These are phyloP conservation scores for Parotocinclus haroldoi DNA, from an alignment of 2,797 vertebrate species.

Conservation along the genomic window DNA sequence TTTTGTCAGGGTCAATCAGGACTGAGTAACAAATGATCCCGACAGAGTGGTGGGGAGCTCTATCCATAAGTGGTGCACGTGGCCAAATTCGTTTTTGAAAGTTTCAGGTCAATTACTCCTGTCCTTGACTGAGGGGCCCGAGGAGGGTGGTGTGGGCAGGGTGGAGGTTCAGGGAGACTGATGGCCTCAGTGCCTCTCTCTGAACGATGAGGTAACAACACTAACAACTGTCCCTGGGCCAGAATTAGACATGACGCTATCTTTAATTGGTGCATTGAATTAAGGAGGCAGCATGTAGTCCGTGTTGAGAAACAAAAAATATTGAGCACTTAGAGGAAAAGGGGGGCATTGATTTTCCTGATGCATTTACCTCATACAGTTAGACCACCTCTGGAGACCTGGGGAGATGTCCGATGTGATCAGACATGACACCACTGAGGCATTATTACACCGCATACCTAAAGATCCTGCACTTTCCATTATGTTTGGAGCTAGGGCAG, in stretches of 20 bases:
- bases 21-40: slow-evolving; percentile 96
- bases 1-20: slow-evolving; percentile 99
- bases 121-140: slow-evolving; percentile 91
- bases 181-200: slow-evolving; percentile 39
- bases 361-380: slow-evolving; percentile 78
- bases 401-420: slow-evolving; percentile 41
- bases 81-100: slow-evolving; percentile 95
- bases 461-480: slow-evolving; percentile 22
- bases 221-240: slow-evolving; percentile 78
- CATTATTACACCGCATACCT: slow-evolving; percentile 17
- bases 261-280: slow-evolving; percentile 96
- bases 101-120: slow-evolving; percentile 90
- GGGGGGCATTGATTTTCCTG: slow-evolving; percentile 87
- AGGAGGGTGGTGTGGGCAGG: slow-evolving; percentile 50
- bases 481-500: neutral
- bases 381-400: slow-evolving; percentile 60
- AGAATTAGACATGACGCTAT: slow-evolving; percentile 89
- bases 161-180: slow-evolving; percentile 45
- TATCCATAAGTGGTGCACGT: slow-evolving; percentile 80
- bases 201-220: slow-evolving; percentile 86
- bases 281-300: slow-evolving; percentile 80
- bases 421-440: slow-evolving; percentile 19
- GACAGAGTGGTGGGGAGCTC: slow-evolving; percentile 74
- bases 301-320: slow-evolving; percentile 83
- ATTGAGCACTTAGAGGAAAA: slow-evolving; percentile 94